Conservation (phyloP, 2,888 invertebrate species). For the Malthinus seriepunctatus region DNA sequence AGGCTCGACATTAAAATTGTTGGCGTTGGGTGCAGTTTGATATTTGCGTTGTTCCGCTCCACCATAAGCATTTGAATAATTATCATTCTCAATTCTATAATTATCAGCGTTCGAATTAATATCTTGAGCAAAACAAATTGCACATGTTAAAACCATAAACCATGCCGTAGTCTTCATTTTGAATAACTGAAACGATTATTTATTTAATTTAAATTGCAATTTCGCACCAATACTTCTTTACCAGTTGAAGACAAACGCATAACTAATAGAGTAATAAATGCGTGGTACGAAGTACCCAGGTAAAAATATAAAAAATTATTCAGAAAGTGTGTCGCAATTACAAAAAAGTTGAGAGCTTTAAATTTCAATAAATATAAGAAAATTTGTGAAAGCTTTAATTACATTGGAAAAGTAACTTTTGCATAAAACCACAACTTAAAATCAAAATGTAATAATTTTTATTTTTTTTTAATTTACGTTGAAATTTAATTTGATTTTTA, state of each 20-base stretch:
- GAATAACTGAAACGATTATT: background rate
- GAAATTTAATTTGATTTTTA: no score
- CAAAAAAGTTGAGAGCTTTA: no score
- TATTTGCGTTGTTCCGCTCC: conserved; percentile 38
- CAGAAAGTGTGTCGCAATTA: no score
- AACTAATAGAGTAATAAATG: no score
- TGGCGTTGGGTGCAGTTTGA: conserved; percentile 25
- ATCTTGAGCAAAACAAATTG: conserved; percentile 1
- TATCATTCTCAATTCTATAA: background rate
- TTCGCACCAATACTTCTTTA: background rate
- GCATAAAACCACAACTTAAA: no score
- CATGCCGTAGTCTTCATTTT: background rate
- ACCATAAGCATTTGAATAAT: background rate
- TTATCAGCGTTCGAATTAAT: background rate
- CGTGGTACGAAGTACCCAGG: no score
- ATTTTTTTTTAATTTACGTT: no score
- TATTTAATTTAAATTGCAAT: background rate
- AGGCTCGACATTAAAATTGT: conserved; percentile 27
- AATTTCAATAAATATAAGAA: no score
- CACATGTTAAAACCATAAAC: background rate
- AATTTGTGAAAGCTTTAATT: no score
- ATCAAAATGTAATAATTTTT: no score
- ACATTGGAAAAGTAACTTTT: no score
- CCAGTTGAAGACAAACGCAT: background rate
- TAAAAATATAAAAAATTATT: no score